Evolutionary conservation across 1,140 invertebrate species (phyloP), one percentile per base, ranked within the genome.

Genomic region (Drosophila saltans): DNA sequence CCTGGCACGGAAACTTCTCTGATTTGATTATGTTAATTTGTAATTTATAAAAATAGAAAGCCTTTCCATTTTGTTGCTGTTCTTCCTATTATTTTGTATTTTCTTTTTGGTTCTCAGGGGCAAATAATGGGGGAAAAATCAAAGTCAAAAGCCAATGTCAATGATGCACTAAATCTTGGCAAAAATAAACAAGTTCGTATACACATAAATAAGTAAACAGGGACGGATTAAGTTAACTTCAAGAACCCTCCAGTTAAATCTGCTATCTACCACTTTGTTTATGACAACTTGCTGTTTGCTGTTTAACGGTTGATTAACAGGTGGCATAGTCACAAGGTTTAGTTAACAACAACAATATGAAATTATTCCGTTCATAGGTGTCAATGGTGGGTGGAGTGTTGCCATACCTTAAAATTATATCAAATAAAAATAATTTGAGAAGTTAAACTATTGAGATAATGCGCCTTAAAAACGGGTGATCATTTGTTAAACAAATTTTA

Each of bases 101-200:
- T 24, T 10, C 9, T 24, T 26, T 24, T 16, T 45, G 2, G 2
- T 24, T 10, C 21, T 66, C 70, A 72, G 48, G 75, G 75, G 56
- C 83, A 73, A 41, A 67, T 75, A 21, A 43, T 16, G 60, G 66
- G 30, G 45, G 45, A 6, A 52, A 48, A 26, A 52, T 76, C 79
- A 86, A 86, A 88, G 80, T 72, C 80, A 85, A 86, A 88, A 80
- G 83, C 83, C 83, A 88, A 88, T 89, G 83, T 88, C 83, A 88
- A 88, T 88, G 83, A 72, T 89, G 84, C 84, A 83, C 69, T 57
- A 68, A 68, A 70, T 75, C 67, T 80, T 88, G 83, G 76, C 84
- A 89, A 75, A 71, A 79, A 76, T 72, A 63, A 30, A 59, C 30
- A 59, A 39, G 1, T 30, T 30, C 10, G 6, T 39, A 59, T 30